phyloP scores from a whole-genome alignment of 2,797 vertebrate genomes.

The Momotus momota region DNA sequence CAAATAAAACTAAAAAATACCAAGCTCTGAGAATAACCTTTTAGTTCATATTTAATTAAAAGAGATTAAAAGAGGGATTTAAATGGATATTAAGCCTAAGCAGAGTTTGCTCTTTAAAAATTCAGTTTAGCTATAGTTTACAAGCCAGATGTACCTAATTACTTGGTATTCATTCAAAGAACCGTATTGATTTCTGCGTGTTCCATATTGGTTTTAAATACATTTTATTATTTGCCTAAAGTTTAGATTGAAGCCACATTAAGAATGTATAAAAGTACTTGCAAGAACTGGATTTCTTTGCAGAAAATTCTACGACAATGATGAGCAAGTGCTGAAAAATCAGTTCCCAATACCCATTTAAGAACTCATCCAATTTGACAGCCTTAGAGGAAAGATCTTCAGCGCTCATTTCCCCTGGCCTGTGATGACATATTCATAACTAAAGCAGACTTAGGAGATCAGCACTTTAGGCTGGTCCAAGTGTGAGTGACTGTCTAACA shows the following conservation, averaged over 20 bases:
- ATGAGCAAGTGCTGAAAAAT: background rate
- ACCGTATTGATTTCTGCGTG: slow-evolving; percentile 14
- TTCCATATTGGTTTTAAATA: background rate
- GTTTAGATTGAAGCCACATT: background rate
- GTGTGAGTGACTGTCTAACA: background rate
- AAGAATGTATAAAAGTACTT: background rate
- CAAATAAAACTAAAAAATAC: background rate
- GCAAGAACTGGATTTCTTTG: background rate
- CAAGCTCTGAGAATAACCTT: background rate
- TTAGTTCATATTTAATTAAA: slow-evolving; percentile 14
- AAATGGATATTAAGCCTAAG: slow-evolving; percentile 23
- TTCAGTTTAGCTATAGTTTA: background rate
- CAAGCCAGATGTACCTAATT: slow-evolving; percentile 5
- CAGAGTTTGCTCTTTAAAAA: background rate
- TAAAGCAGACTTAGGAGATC: background rate
- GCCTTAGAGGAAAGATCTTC: background rate
- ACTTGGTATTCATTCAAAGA: background rate
- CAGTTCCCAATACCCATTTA: background rate
- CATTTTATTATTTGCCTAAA: slow-evolving; percentile 7
- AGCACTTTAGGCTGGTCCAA: background rate
- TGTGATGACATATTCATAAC: background rate
- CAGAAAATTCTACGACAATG: background rate
- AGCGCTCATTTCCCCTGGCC: background rate
- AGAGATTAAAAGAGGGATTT: background rate
- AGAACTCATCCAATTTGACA: background rate